These are phyloP conservation scores for Pheucticus melanocephalus DNA, from an alignment of 2,113 vertebrate species.

Conservation along the genomic window DNA sequence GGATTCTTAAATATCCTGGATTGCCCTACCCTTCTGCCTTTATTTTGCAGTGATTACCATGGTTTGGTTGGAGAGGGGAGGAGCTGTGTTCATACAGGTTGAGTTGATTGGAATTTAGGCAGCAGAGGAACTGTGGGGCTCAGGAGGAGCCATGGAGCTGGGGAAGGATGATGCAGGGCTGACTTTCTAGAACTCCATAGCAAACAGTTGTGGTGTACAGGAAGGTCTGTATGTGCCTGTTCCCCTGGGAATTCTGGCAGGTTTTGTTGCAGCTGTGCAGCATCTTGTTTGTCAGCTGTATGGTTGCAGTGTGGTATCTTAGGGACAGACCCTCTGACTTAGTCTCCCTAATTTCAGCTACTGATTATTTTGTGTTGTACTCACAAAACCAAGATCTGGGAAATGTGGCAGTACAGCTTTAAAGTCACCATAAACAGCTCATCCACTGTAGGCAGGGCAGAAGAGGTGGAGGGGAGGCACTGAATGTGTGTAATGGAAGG, in stretches of 20 bases:
- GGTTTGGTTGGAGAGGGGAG: neutral
- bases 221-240: neutral
- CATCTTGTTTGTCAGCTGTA: neutral
- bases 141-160: accelerated
- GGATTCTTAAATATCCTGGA: neutral
- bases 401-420: neutral
- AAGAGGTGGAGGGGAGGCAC: neutral
- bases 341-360: neutral
- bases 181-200: neutral
- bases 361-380: neutral
- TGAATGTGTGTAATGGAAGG: neutral
- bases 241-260: neutral
- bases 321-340: neutral
- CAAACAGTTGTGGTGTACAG: neutral
- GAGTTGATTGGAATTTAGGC: neutral
- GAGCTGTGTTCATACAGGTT: neutral
- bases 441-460: neutral
- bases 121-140: accelerated
- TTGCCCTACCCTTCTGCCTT: neutral
- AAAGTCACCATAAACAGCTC: neutral
- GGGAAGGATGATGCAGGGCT: neutral
- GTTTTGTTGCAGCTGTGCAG: neutral
- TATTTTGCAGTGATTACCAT: neutral
- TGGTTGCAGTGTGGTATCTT: neutral
- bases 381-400: neutral